Base-by-base conservation (phyloP, 2,797 vertebrate genomes). In the Trichosurus vulpecula region DNA sequence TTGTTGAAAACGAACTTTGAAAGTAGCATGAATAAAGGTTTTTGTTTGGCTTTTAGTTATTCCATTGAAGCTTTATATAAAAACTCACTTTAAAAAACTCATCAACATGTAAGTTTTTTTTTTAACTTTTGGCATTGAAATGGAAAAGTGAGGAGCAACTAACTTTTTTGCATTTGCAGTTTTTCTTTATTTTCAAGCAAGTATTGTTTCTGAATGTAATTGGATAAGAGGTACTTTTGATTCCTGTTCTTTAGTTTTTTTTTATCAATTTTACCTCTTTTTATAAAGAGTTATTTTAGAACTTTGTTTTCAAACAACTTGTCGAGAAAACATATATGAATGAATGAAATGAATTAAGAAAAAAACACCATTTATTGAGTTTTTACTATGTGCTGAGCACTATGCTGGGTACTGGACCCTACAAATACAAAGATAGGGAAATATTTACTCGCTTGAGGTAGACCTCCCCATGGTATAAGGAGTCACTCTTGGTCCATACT, bases 201-300 rank as follows among this genome's bases (percentile, higher is more conserved):
- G 54, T 92, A 92, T 87, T 95, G 35, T 9, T 96, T 96, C 58
- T 95, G 57, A 89, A 53, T 19, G 31, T 25, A 89, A 25, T 91
- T 93, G 93, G 54, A 92, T 74, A 95, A 54, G 19, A 90, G 53
- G 1, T 95, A 25, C 92, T 35, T 96, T 96, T 93, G 90, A 90
- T 92, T 95, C 47, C 11, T 93, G 13, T 95, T 94, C n/a, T 95
- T 93, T 55, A 95, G n/a, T 19, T 9, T 54, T 54, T 9, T 93
- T 92, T 95, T 96, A 19, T 93, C 93, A 95, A 93, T 57, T 90
- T 53, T 30, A 61, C 95, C 31, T 95, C 10, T 95, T 94, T 95
- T 94, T 93, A 91, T 3, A 52, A 97, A 91, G 27, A 95, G 89
- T 55, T 22, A 31, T 91, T 25, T 95, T 94, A 93, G 55, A 94